These are phyloP conservation scores for Drosophila fulvimacula DNA, from an alignment of 2,888 invertebrate genomes.

Conservation along the genomic window DNA sequence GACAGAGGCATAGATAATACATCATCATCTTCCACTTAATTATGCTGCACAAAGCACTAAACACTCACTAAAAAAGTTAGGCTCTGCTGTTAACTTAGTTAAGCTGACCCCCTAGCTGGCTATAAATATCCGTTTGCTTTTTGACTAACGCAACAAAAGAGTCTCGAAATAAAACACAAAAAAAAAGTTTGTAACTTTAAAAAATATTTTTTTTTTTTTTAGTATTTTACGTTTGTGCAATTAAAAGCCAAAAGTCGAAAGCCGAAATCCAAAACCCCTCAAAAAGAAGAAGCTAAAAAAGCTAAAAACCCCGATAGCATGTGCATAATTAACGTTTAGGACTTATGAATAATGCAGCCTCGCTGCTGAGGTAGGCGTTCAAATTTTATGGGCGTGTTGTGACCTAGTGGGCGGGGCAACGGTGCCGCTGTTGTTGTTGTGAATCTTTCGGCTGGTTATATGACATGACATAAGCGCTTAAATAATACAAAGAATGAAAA, in stretches of 20 bases:
- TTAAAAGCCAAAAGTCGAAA: constrained; percentile 14
- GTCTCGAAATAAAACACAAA: not conserved
- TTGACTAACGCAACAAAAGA: not conserved
- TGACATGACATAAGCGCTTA: constrained; percentile 71
- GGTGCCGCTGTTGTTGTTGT: not conserved
- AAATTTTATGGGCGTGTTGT: constrained; percentile 38
- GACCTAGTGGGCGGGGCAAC: not conserved
- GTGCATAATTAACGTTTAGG: constrained; percentile 53
- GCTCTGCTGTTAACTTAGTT: not conserved
- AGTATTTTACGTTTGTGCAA: constrained; percentile 1
- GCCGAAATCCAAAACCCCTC: constrained; percentile 8
- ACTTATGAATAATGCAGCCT: constrained; percentile 63
- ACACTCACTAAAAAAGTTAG: not conserved
- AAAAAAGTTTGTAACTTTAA: not conserved
- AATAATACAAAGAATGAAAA: constrained; percentile 48
- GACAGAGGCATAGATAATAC: too few species aligned
- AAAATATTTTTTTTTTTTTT: not conserved
- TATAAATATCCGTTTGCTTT: not conserved
- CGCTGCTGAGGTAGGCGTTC: constrained; percentile 17
- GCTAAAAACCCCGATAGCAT: constrained; percentile 13
- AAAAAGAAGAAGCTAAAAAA: constrained; percentile 1
- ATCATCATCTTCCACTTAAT: not conserved
- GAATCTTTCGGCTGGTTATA: constrained; percentile 12
- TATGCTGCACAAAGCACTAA: not conserved
- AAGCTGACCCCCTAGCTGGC: not conserved